Evolutionary conservation across 1,140 invertebrate species (phyloP).

Genomic region (Macrocentrus cingulum): DNA sequence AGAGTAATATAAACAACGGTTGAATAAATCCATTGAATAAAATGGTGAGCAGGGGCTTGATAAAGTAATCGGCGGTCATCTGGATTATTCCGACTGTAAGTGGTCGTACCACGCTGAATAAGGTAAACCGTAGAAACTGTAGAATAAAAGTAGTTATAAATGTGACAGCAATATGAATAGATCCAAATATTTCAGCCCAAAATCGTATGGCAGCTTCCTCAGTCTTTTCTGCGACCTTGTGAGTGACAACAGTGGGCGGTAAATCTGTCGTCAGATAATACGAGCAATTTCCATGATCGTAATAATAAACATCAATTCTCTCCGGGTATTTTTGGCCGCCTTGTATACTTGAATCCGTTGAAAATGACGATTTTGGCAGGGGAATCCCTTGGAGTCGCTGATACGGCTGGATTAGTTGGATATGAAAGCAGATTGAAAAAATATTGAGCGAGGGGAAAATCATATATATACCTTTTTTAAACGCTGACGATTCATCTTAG

Average conservation of each 20-base stretch:
- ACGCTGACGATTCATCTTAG: too few relatives aligned
- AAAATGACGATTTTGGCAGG: background rate
- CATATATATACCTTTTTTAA: too few relatives aligned
- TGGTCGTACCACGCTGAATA: slow-evolving; percentile 63
- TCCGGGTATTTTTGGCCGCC: slow-evolving; percentile 37
- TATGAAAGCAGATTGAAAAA: too few relatives aligned
- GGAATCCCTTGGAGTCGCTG: too few relatives aligned
- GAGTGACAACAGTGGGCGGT: slow-evolving; percentile 61
- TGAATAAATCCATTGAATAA: slow-evolving; percentile 67
- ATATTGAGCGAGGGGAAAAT: too few relatives aligned
- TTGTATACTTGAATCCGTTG: slow-evolving; percentile 15
- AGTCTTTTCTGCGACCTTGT: slow-evolving; percentile 62
- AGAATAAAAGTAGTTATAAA: slow-evolving; percentile 66
- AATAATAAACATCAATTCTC: slow-evolving; percentile 67
- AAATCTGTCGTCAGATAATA: slow-evolving; percentile 66
- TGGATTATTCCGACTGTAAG: slow-evolving; percentile 65
- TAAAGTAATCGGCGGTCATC: slow-evolving; percentile 65
- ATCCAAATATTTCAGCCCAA: slow-evolving; percentile 69
- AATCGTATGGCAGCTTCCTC: slow-evolving; percentile 63
- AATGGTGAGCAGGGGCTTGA: slow-evolving; percentile 68
- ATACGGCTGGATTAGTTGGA: too few relatives aligned
- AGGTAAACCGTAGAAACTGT: slow-evolving; percentile 62
- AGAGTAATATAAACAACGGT: slow-evolving; percentile 65
- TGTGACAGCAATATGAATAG: slow-evolving; percentile 63
- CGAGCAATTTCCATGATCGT: slow-evolving; percentile 68